These are phyloP conservation scores for Sebastes steindachneri DNA, from an alignment of 2,797 vertebrate species.

Conservation along the genomic window DNA sequence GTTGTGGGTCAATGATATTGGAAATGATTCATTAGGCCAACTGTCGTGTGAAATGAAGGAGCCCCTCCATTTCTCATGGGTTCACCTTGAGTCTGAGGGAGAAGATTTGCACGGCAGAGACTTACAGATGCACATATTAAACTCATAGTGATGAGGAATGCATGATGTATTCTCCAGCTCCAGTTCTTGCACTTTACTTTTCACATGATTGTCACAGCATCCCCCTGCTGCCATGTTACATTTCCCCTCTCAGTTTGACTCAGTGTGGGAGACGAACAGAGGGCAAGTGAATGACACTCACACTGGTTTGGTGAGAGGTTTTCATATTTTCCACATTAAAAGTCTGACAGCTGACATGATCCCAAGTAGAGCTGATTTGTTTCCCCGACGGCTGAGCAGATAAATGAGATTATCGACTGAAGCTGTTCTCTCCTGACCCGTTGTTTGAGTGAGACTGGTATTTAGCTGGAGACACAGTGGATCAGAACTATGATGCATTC, in stretches of 20 bases:
- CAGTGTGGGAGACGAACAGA: not conserved
- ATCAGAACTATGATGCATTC: constrained; percentile 14
- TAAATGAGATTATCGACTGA: constrained; percentile 71
- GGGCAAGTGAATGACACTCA: not conserved
- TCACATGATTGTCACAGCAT: not conserved
- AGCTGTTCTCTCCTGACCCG: constrained; percentile 36
- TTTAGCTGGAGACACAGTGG: constrained; percentile 13
- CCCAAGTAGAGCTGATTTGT: constrained; percentile 39
- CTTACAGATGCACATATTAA: not conserved
- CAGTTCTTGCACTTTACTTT: not conserved
- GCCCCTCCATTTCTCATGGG: not conserved
- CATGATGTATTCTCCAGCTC: not conserved
- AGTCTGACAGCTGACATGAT: constrained; percentile 38
- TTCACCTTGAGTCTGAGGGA: constrained; percentile 30
- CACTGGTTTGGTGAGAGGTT: not conserved
- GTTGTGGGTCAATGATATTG: constrained; percentile 26
- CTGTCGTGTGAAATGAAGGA: constrained; percentile 17
- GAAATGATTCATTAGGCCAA: constrained; percentile 52
- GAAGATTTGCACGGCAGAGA: not conserved
- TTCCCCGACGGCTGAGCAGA: constrained; percentile 49
- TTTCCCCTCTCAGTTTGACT: not conserved
- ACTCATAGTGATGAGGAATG: not conserved
- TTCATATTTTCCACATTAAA: constrained; percentile 45
- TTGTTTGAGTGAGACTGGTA: constrained; percentile 32
- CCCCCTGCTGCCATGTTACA: not conserved